These are phyloP conservation scores for Pipa parva DNA, from an alignment of 2,113 vertebrate species.

Conservation along the genomic window DNA sequence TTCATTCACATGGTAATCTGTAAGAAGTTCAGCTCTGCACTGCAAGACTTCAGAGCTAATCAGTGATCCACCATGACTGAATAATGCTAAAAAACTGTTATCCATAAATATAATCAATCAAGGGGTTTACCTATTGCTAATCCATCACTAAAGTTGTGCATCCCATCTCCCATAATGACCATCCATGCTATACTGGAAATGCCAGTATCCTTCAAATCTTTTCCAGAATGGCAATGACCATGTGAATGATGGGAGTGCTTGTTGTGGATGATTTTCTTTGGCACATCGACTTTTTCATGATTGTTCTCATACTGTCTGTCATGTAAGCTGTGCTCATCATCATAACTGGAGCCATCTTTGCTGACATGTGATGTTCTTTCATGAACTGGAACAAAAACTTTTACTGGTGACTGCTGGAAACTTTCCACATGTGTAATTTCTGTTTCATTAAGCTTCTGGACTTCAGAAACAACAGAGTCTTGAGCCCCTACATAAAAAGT, in stretches of 20 bases:
- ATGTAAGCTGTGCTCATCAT: slow-evolving; percentile 51
- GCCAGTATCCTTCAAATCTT: slow-evolving; percentile 91
- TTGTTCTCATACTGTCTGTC: slow-evolving; percentile 57
- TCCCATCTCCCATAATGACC: slow-evolving; percentile 98
- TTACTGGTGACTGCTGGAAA: slow-evolving; percentile 72
- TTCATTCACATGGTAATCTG: no score
- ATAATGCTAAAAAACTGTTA: no score
- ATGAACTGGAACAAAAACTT: slow-evolving; percentile 61
- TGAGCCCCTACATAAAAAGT: slow-evolving; percentile 63
- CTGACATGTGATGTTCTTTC: slow-evolving; percentile 56
- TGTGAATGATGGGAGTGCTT: slow-evolving; percentile 83
- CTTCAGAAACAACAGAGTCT: slow-evolving; percentile 65
- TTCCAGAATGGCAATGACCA: slow-evolving; percentile 91
- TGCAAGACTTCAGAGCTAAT: no score
- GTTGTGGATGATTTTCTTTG: slow-evolving; percentile 70
- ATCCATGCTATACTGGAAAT: slow-evolving; percentile 98
- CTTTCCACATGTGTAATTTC: slow-evolving; percentile 78
- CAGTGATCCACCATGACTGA: no score
- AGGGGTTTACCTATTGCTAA: slow-evolving; percentile 85
- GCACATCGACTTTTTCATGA: slow-evolving; percentile 57
- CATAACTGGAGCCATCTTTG: slow-evolving; percentile 52
- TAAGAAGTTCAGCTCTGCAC: no score
- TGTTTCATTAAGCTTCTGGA: slow-evolving; percentile 78
- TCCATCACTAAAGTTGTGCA: slow-evolving; percentile 98
- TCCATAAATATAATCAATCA: not conserved